A percentile compares a stretch with the other conserved stretches of the same genome.
phyloP scores from a whole-genome alignment of 2,888 invertebrate species.

The Xestia rhomboidea region DNA sequence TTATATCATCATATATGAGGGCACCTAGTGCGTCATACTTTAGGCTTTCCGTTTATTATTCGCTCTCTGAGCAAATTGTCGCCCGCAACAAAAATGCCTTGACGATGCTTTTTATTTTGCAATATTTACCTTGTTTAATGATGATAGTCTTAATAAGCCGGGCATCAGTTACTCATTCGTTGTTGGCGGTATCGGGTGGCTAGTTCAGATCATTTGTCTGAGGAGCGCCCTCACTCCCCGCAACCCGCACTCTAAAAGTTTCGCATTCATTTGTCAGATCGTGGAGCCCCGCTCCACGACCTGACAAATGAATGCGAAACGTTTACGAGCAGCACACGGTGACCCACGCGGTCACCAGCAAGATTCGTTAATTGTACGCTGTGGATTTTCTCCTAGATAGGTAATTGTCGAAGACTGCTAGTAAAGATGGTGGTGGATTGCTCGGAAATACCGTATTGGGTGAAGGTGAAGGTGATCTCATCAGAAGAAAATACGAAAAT shows the following conservation, averaged over 20 bases:
- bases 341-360: neutral
- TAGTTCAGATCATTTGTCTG: slow-evolving; percentile 67
- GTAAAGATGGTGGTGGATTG: neutral
- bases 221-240: neutral
- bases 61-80: no score
- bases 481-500: neutral
- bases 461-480: neutral
- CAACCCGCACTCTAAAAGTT: neutral
- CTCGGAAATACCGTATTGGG: neutral
- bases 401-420: no score
- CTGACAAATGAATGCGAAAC: slow-evolving; percentile 25
- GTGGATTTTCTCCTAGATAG: neutral
- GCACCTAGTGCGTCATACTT: no score
- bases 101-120: no score
- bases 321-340: neutral
- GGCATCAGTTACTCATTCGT: slow-evolving; percentile 24
- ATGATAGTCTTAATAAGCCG: no score
- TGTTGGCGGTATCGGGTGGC: slow-evolving; percentile 33
- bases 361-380: neutral
- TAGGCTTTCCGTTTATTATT: no score
- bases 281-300: neutral
- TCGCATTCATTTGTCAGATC: no score
- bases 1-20: no score
- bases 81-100: no score
- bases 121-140: no score